Evolutionary conservation across 2,797 vertebrate genomes (phyloP).

Genomic region (Anguilla marmorata): DNA sequence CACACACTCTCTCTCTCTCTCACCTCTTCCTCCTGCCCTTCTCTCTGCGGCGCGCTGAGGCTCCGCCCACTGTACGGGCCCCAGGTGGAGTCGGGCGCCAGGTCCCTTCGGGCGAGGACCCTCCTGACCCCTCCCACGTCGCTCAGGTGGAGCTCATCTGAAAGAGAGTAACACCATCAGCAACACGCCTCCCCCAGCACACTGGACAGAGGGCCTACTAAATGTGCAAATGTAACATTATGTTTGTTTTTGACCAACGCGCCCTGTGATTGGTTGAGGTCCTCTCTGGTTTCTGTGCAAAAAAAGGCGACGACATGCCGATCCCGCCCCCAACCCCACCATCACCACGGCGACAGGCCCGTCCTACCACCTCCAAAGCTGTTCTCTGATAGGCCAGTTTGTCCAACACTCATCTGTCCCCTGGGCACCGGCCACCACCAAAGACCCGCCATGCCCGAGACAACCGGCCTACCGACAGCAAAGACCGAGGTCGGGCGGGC

Average conservation of each 20-base stretch:
- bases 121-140: background rate
- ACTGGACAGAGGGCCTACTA: background rate
- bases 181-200: background rate
- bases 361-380: too few relatives aligned
- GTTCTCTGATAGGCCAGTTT: background rate
- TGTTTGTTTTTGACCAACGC: too few relatives aligned
- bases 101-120: background rate
- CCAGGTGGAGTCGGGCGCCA: background rate
- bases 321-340: too few relatives aligned
- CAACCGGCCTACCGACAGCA: background rate
- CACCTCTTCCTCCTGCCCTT: background rate
- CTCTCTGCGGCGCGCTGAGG: background rate
- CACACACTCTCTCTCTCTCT: background rate
- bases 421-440: background rate
- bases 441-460: background rate
- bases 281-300: too few relatives aligned
- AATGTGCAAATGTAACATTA: too few relatives aligned
- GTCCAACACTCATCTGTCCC: background rate
- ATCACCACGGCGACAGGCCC: too few relatives aligned
- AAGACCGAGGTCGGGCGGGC: background rate
- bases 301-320: too few relatives aligned
- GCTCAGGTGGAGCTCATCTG: conserved; percentile 1
- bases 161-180: background rate
- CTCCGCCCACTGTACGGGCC: background rate
- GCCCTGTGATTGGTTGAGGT: too few relatives aligned